Evolutionary conservation across 2,113 vertebrate genomes (phyloP).

Genomic region (Plestiodon gilberti): DNA sequence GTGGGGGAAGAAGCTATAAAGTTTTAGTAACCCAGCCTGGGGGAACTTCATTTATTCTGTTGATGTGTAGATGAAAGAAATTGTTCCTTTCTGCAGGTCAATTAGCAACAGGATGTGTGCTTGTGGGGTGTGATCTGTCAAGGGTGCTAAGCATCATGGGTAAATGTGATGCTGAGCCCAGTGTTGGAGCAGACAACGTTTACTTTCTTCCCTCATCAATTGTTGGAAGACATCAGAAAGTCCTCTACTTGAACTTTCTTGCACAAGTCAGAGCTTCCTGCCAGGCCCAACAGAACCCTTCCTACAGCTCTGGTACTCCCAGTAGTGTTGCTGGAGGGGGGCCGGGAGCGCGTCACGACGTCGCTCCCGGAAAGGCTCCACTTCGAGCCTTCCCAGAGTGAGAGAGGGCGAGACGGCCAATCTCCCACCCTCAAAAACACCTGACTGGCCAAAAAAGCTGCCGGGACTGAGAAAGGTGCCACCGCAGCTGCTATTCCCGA

Average conservation of each 20-base stretch:
- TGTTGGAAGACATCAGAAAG: background rate
- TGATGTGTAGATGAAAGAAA: background rate
- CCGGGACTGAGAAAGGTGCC: too few species aligned
- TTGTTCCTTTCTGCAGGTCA: constrained; percentile 10
- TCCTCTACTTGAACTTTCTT: background rate
- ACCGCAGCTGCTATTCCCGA: too few species aligned
- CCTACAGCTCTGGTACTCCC: background rate
- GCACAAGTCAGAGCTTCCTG: background rate
- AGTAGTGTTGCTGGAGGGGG: too few species aligned
- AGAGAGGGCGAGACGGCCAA: too few species aligned
- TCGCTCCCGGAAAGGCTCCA: too few species aligned
- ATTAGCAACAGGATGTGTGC: constrained; percentile 18
- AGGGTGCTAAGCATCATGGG: background rate
- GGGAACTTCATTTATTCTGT: background rate
- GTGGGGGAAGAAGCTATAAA: too few species aligned
- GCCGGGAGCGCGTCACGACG: too few species aligned
- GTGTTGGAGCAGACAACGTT: background rate
- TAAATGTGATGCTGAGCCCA: background rate
- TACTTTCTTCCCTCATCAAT: background rate
- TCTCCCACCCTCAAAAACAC: too few species aligned
- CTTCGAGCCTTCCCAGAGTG: too few species aligned
- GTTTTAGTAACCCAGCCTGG: background rate
- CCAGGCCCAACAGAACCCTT: background rate
- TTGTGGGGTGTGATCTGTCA: background rate
- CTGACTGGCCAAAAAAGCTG: too few species aligned